Evolutionary conservation across 2,797 vertebrate genomes (phyloP), one percentile per base, ranked within the genome.

Genomic region (Ptychobarbus kaznakovi): DNA sequence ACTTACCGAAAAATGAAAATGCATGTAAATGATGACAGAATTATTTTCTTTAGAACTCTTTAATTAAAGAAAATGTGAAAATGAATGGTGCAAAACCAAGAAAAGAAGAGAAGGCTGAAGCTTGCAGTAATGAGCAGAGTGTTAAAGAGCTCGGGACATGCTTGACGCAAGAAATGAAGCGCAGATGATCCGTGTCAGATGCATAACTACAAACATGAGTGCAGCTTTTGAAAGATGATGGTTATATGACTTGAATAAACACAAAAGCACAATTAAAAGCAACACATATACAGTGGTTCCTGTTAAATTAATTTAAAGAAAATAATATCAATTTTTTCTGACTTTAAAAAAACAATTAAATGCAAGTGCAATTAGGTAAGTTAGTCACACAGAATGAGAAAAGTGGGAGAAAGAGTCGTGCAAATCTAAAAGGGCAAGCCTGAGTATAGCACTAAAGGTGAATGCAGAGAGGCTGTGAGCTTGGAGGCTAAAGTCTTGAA

Each of bases 81-180:
- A 51, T 20, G 15, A 40, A 75, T 65, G 46, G 22, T 35, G 61
- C 42, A 42, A 66, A 75, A 28, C 1, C 7, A 65, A 38, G 22
- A 38, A 51, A 75, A 40, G 4, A 46, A 15, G 22, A 11, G 20
- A 20, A 25, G 22, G 61, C 22, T 51, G 16, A 75, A 53, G 72
- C 3, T 65, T 40, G 13, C 28, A 51, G 51, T 74, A 44, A n/a
- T 46, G 69, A 78, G 44, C 35, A 79, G 38, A 66, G 22, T 65
- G 28, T 53, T 61, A 42, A 22, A 74, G 40, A 82, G 69, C 56
- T 38, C 28, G 8, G 20, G 40, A 53, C 69, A 86, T 75, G 70
- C 69, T 56, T 72, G 58, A 65, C 32, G 51, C 58, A 68, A 51
- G 46, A 79, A 84, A 86, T 76, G 69, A 40, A 53, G 46, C 70